phyloP scores from a whole-genome alignment of 1,140 invertebrate genomes.

The Neodiprion lecontei region DNA sequence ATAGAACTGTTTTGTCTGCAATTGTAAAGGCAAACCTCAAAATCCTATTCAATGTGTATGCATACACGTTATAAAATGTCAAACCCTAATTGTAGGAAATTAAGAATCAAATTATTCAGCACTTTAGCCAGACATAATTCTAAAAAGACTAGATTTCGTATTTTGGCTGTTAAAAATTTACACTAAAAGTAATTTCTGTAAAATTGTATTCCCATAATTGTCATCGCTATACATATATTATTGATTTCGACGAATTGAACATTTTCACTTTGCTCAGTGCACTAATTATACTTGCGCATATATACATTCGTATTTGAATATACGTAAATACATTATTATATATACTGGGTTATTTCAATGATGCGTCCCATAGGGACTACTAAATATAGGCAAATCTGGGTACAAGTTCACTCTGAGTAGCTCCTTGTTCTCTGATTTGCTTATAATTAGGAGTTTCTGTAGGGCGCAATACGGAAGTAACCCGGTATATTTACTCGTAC shows the following conservation, averaged over 20 bases:
- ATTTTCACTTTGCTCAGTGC: background rate
- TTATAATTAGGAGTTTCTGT: too few relatives aligned
- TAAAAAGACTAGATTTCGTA: conserved; percentile 1
- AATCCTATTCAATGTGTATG: background rate
- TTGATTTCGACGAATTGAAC: background rate
- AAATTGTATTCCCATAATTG: background rate
- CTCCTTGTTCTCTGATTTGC: too few relatives aligned
- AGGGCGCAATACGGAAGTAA: too few relatives aligned
- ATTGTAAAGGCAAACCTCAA: background rate
- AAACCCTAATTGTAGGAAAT: too few relatives aligned
- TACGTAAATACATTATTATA: background rate
- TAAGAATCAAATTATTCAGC: too few relatives aligned
- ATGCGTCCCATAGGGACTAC: too few relatives aligned
- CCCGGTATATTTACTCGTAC: too few relatives aligned
- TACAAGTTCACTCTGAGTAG: too few relatives aligned
- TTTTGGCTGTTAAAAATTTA: background rate
- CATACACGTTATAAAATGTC: too few relatives aligned
- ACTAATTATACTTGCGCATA: background rate
- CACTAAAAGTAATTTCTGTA: background rate
- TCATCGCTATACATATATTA: background rate
- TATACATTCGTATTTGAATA: background rate
- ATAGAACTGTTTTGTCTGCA: background rate
- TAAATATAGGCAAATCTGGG: too few relatives aligned
- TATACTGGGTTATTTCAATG: too few relatives aligned
- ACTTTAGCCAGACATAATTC: background rate